phyloP scores from a whole-genome alignment of 2,888 invertebrate genomes.

The Drosophila nr. perissopoda region DNA sequence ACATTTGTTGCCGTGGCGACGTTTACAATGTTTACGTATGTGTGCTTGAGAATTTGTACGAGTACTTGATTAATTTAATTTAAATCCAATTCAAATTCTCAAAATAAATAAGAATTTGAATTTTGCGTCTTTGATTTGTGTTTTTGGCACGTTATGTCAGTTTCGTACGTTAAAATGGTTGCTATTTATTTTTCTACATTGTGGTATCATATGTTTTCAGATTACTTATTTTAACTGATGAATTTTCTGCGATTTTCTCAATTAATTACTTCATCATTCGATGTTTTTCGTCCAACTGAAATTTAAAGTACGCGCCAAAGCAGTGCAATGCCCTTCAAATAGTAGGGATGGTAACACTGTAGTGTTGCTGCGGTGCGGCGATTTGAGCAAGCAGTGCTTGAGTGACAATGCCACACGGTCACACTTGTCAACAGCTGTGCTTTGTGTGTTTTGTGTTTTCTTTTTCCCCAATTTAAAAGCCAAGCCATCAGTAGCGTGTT shows the following conservation, averaged over 20 bases:
- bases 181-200: not conserved
- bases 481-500: slow-evolving; percentile 50
- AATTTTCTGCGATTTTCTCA: not conserved
- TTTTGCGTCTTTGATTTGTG: not conserved
- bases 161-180: not conserved
- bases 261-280: not conserved
- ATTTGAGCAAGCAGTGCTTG: slow-evolving; percentile 9
- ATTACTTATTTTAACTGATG: not conserved
- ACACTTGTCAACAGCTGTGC: slow-evolving; percentile 49
- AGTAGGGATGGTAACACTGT: not conserved
- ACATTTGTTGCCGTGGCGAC: slow-evolving; percentile 53
- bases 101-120: not conserved
- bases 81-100: not conserved
- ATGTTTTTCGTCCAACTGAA: not conserved
- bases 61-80: not conserved
- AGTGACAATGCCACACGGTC: slow-evolving; percentile 13
- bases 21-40: slow-evolving; percentile 1
- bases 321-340: not conserved
- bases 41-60: not conserved
- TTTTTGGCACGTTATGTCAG: not conserved
- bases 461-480: slow-evolving; percentile 40
- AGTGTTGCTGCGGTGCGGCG: not conserved
- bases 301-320: slow-evolving; percentile 3
- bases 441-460: slow-evolving; percentile 46
- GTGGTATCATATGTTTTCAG: not conserved